Base-by-base conservation (phyloP, 2,888 invertebrate genomes). In the Podotricha telesiphe region DNA sequence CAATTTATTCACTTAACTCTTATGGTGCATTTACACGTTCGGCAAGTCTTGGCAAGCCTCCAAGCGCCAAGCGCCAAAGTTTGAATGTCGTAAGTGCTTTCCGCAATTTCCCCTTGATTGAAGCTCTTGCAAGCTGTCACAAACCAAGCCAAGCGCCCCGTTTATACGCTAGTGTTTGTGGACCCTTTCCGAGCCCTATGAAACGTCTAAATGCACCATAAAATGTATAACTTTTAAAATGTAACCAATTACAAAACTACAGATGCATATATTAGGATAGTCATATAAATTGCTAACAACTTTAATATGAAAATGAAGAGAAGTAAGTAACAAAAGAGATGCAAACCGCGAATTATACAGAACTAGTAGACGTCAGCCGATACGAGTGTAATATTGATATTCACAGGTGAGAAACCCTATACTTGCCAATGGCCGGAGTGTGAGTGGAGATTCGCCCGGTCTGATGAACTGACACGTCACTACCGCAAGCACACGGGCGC, bases 341-440 rank as follows among this genome's bases (percentile, higher is more conserved):
- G 68, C 67, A 20, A 64, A 15, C 40, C 28, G 68, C 70, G 70
- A 68, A 63, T 71, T 28, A 6, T 19, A 37, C 19, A 22, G 2
- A 8, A n/a, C 37, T 19, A 34, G n/a, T 0, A 37, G 6, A n/a
- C 11, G 28, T 58, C 2, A n/a, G 19, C 37, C 53, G 40, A 47
- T 61, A 61, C 22, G 34, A 59, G 48, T 64, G 40, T 22, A 17
- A 42, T 17, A 51, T 20, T 42, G 70, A 67, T 59, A 37, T 48
- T 94, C 94, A 11, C 94, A 98, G 99, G 99, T 79, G 99, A 99
- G 91, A 99, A 99, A 91, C 99, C 99, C 76, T 99, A 99, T 93
- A 97, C 98, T 85, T 99, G 99, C 93, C 98, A 98, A 86, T 99
- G 99, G 99, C 98, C 98, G 59, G 98, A 98, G 84, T 99, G 99